phyloP scores from a whole-genome alignment of 64 coral and sea anemone species.

The Actinia tenebrosa region DNA sequence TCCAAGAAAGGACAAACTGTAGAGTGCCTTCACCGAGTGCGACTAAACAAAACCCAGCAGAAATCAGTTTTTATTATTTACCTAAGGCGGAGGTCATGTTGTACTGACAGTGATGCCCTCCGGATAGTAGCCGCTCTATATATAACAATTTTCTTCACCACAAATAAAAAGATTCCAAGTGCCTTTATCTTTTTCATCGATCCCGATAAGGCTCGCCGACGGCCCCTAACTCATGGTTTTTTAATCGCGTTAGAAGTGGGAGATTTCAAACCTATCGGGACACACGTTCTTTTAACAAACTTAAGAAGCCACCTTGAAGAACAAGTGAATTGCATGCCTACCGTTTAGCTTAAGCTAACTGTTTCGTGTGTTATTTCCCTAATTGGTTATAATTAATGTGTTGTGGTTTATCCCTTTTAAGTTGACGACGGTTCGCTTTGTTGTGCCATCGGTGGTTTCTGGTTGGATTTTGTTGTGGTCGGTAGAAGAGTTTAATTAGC shows the following conservation, averaged over 20 bases:
- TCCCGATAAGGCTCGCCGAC: conserved; percentile 4
- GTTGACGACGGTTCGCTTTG: conserved; percentile 6
- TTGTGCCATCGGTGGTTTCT: neutral
- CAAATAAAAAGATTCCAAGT: conserved; percentile 1
- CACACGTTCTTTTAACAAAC: neutral
- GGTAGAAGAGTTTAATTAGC: neutral
- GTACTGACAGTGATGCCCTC: neutral
- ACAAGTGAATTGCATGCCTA: neutral
- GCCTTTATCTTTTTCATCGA: neutral
- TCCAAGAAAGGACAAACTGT: neutral
- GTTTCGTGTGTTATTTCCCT: neutral
- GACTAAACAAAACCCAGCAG: neutral
- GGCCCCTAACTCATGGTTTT: conserved; percentile 2
- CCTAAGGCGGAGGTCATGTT: neutral
- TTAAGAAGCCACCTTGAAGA: neutral
- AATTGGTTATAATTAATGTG: neutral
- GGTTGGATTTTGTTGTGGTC: neutral
- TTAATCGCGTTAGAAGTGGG: neutral
- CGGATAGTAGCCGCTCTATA: conserved; percentile 6
- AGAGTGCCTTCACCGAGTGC: neutral
- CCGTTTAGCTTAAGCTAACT: neutral
- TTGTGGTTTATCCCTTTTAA: conserved; percentile 8
- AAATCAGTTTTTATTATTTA: conserved; percentile 13
- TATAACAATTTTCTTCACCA: neutral
- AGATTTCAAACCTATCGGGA: neutral